Conservation (phyloP, 2,888 invertebrate species). For the Drosophila barbarae region DNA sequence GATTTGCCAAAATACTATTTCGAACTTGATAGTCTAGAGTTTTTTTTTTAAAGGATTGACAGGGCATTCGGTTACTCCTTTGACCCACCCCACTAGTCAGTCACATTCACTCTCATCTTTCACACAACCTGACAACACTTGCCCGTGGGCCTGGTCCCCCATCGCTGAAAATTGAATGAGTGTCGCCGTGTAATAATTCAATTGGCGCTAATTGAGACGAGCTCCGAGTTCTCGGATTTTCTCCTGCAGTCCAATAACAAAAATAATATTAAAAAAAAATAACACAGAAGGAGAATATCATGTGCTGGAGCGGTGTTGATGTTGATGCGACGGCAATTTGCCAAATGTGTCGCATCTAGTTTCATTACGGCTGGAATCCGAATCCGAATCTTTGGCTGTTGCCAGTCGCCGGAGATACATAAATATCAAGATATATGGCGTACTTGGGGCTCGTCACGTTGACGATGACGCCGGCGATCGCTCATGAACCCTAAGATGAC, state of each 20-base stretch:
- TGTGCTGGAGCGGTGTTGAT: slow-evolving; percentile 28
- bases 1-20: too few relatives aligned
- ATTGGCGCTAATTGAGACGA: slow-evolving; percentile 71
- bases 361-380: slow-evolving; percentile 42
- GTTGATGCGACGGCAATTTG: slow-evolving; percentile 56
- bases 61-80: background rate
- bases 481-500: slow-evolving; percentile 54
- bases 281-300: slow-evolving; percentile 13
- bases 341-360: slow-evolving; percentile 71
- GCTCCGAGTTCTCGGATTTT: slow-evolving; percentile 64
- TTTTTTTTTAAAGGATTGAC: background rate
- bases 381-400: slow-evolving; percentile 19
- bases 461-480: slow-evolving; percentile 34
- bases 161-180: slow-evolving; percentile 68
- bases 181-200: slow-evolving; percentile 73
- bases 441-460: slow-evolving; percentile 47
- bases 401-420: slow-evolving; percentile 13
- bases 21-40: too few relatives aligned
- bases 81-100: background rate
- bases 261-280: background rate
- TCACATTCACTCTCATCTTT: slow-evolving; percentile 25
- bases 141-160: slow-evolving; percentile 19
- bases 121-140: slow-evolving; percentile 40
- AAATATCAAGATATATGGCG: slow-evolving; percentile 12
- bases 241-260: slow-evolving; percentile 40